These are phyloP conservation scores for Rhynchophorus ferrugineus DNA, from an alignment of 1,140 invertebrate species.

Conservation along the genomic window DNA sequence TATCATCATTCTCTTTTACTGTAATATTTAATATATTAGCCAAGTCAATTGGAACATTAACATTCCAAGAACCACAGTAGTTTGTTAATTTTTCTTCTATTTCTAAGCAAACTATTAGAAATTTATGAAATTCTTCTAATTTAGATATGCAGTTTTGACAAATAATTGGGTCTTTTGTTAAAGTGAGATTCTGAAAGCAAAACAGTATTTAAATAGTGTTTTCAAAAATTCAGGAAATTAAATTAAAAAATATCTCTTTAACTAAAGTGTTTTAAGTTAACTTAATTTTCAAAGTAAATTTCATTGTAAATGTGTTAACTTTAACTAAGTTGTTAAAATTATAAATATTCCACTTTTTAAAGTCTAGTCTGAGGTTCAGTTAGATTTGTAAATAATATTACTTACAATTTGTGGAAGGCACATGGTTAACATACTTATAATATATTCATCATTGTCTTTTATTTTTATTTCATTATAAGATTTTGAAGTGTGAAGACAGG, in stretches of 20 bases:
- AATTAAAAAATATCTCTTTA: too few species aligned
- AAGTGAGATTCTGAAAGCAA: constrained; percentile 1
- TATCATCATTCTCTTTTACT: not conserved
- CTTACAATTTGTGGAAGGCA: constrained; percentile 13
- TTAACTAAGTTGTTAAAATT: too few species aligned
- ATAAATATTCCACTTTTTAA: too few species aligned
- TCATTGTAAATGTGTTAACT: too few species aligned
- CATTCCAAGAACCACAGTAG: constrained; percentile 5
- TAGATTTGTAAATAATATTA: too few species aligned
- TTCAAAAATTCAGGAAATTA: too few species aligned
- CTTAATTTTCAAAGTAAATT: too few species aligned
- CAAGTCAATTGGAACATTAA: not conserved
- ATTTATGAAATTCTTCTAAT: constrained; percentile 11
- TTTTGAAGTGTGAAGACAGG: not conserved
- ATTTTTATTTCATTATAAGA: not conserved
- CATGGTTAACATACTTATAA: constrained; percentile 3
- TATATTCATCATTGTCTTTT: not conserved
- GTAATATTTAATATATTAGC: constrained; percentile 2
- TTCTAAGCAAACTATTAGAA: constrained; percentile 1
- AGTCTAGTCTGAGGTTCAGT: too few species aligned
- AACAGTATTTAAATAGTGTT: not conserved
- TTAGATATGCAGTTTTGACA: constrained; percentile 8
- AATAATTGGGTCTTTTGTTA: constrained; percentile 11
- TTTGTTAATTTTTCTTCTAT: constrained; percentile 3
- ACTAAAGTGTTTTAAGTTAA: too few species aligned